Evolutionary conservation across 2,113 vertebrate species (phyloP).

Genomic region (Rostratula benghalensis): DNA sequence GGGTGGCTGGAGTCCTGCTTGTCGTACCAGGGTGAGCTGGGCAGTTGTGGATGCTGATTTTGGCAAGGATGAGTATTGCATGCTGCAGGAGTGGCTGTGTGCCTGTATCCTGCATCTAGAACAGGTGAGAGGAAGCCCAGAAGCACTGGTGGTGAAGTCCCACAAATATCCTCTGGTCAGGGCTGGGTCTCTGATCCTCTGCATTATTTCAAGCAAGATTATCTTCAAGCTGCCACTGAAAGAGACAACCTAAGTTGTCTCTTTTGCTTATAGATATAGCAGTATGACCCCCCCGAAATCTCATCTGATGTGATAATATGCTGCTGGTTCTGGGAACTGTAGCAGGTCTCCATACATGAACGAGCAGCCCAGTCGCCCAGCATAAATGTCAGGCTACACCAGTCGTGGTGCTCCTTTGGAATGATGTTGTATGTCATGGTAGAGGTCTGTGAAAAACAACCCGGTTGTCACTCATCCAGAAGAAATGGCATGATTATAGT

Average conservation of each 20-base stretch:
- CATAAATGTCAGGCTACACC: background rate
- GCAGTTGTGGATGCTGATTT: background rate
- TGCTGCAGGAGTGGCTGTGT: background rate
- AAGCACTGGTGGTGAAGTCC: background rate
- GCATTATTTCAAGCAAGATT: background rate
- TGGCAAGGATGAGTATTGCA: background rate
- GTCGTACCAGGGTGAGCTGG: fast-evolving
- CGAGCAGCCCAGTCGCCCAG: background rate
- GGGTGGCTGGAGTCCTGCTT: background rate
- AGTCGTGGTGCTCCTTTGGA: background rate
- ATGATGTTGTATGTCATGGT: background rate
- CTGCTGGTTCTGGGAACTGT: background rate
- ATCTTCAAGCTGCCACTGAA: background rate
- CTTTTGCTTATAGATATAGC: background rate
- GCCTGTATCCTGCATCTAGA: background rate
- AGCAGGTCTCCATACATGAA: background rate
- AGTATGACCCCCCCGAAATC: background rate
- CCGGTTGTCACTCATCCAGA: background rate
- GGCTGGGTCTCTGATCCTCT: background rate
- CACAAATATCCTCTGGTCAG: background rate
- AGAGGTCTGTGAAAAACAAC: background rate
- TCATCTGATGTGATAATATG: background rate
- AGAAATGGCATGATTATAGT: background rate
- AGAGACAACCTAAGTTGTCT: background rate
- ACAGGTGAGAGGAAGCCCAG: background rate